Percentiles rank a stretch among this genome's conserved stretches.
These are phyloP conservation scores for Columbina picui DNA, from an alignment of 2,113 vertebrate species.

Conservation along the genomic window DNA sequence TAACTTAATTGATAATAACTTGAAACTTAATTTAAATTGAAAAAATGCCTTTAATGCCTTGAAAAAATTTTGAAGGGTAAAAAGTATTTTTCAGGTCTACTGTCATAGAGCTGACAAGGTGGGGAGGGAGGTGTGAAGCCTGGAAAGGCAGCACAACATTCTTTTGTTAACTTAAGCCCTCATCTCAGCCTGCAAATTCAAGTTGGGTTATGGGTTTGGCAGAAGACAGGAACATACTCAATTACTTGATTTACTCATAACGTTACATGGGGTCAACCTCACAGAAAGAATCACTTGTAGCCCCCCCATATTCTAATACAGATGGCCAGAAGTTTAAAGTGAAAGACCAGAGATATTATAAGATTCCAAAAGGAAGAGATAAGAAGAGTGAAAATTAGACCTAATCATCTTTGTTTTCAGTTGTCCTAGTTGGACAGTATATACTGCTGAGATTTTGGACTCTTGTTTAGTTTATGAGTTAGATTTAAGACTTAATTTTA, in stretches of 20 bases:
- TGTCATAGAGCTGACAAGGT: not conserved
- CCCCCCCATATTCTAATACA: not conserved
- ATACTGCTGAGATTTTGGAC: not conserved
- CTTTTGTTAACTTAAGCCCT: not conserved
- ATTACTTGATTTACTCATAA: not conserved
- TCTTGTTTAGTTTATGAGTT: conserved; percentile 9
- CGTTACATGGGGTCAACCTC: not conserved
- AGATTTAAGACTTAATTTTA: not conserved
- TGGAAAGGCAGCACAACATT: not conserved
- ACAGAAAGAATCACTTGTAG: not conserved
- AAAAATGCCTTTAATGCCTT: not conserved
- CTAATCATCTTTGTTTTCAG: not conserved
- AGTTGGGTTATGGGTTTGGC: not conserved
- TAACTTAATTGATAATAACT: not conserved
- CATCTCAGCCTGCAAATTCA: not conserved
- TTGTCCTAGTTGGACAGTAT: not conserved
- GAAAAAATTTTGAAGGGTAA: not conserved
- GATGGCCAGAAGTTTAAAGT: not conserved
- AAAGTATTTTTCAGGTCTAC: not conserved
- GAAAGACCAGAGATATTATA: not conserved
- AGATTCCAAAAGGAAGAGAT: not conserved
- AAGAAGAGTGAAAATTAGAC: not conserved
- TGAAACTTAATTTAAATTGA: not conserved
- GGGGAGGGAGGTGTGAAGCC: accelerated
- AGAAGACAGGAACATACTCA: not conserved